These are phyloP conservation scores for Balaeniceps rex DNA, from an alignment of 2,113 vertebrate genomes.

Conservation along the genomic window DNA sequence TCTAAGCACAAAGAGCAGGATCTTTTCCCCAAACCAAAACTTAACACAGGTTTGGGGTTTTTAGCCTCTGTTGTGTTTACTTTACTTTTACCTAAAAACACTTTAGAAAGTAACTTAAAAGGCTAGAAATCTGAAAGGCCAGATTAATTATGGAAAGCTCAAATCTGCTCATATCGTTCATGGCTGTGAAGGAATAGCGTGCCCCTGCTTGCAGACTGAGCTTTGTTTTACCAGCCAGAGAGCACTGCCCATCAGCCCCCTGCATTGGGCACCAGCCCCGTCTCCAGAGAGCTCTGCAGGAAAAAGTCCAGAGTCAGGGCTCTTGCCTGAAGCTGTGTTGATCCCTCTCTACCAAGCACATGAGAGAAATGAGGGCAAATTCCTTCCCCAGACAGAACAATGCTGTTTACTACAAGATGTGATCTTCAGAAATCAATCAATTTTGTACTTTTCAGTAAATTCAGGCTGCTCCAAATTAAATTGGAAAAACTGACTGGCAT, in stretches of 20 bases:
- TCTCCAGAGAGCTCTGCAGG: not conserved
- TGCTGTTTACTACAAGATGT: not conserved
- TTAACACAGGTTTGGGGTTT: not conserved
- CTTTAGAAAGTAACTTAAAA: not conserved
- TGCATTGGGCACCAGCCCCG: rapidly evolving
- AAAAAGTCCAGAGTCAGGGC: not conserved
- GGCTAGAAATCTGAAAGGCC: not conserved
- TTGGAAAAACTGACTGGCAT: not conserved
- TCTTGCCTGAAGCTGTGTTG: not conserved
- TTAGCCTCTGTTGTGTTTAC: rapidly evolving
- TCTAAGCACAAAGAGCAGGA: not conserved
- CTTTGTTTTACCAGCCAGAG: not conserved
- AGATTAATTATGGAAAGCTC: not conserved
- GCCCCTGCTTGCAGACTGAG: not conserved
- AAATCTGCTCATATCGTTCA: rapidly evolving
- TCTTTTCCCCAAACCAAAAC: not conserved
- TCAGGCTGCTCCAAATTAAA: not conserved
- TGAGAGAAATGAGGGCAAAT: not conserved
- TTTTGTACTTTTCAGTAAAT: not conserved
- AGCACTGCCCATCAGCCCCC: not conserved
- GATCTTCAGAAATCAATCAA: not conserved
- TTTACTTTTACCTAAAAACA: not conserved
- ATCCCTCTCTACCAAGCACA: not conserved
- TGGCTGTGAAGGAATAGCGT: not conserved
- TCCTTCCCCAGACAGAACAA: not conserved